phyloP scores from a whole-genome alignment of 1,140 invertebrate genomes.

The Bathynomus jamesi region DNA sequence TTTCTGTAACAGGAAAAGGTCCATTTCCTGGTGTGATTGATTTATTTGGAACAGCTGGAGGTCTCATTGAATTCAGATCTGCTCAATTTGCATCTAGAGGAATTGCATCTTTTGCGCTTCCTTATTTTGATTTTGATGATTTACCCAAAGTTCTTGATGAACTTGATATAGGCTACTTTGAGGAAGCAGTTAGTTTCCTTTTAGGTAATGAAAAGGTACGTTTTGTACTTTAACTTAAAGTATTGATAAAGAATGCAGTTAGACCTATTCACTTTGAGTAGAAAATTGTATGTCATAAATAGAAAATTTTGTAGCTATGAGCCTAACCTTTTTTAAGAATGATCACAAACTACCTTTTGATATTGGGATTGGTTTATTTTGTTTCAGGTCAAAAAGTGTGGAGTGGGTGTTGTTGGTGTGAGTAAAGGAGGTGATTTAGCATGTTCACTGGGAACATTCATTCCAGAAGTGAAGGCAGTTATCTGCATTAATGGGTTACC shows the following conservation, averaged over 20 bases:
- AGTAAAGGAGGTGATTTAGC: conserved; percentile 24
- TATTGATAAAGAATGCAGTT: too few species aligned
- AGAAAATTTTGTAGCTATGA: too few species aligned
- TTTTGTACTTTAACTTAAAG: too few species aligned
- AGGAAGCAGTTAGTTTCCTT: conserved; percentile 11
- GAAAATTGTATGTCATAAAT: too few species aligned
- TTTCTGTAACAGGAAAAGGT: background rate
- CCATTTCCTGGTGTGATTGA: background rate
- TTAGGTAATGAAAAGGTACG: conserved; percentile 2
- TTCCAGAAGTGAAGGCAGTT: conserved; percentile 9
- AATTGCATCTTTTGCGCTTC: background rate
- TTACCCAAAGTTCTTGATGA: background rate
- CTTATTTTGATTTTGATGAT: conserved; percentile 12
- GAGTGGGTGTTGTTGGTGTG: conserved; percentile 15
- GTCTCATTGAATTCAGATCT: background rate
- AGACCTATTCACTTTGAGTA: too few species aligned
- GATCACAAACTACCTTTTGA: too few species aligned
- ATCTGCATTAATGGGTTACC: background rate
- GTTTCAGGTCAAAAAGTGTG: conserved; percentile 15
- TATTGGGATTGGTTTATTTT: too few species aligned
- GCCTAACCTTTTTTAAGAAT: too few species aligned
- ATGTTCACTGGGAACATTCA: conserved; percentile 9
- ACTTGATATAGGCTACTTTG: conserved; percentile 10
- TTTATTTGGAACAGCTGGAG: conserved; percentile 6
- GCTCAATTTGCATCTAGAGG: conserved; percentile 5